Base-by-base conservation (phyloP, 2,113 vertebrate species). In the Gnathonemus longibarbis region DNA sequence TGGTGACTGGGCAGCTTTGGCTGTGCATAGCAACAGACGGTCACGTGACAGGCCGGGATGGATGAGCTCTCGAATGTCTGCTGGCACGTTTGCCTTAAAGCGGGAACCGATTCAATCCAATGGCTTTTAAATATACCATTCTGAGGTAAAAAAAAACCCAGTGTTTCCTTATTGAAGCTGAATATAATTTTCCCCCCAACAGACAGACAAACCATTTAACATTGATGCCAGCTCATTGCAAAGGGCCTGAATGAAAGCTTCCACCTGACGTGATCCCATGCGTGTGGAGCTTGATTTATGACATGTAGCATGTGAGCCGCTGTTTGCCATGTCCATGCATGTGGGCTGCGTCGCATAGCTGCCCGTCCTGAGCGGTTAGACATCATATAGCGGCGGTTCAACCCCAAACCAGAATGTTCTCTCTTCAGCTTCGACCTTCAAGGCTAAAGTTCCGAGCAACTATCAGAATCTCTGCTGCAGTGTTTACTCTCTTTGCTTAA, bases 1-100 rank as follows among this genome's bases (percentile, higher is more conserved):
- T 95, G 94, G 94, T 94, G 94, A 96, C 94, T 93, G 94, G 95
- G 94, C 94, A 94, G 92, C 92, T 94, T 92, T 91, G 92, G 91
- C 92, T 74, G 92, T 70, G 88, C 95, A 95, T 95, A 95, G 95
- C 95, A 96, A 62, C 56, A 62, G 56, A 96, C 95, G 94, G 94
- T 95, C 93, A 35, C 87, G 56, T 62, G 56, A 13, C 3, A 31
- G 27, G 27, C 66, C 7, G 8, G 21, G 24, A n/a, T 62, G 31
- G 11, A 74, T 15, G n/a, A 13, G n/a, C n/a, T 1, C n/a, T 31
- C 27, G 11, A 35, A 35, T 74, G n/a, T 35, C n/a, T 11, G 66
- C 66, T 35, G 66, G 66, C 66, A 74, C 10, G 1, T 74, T n/a
- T 74, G 66, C 31, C 66, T 74, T 35, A 74, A 74, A 74, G 66